Evolutionary conservation across 2,113 vertebrate species (phyloP).

Genomic region (Scortum barcoo): DNA sequence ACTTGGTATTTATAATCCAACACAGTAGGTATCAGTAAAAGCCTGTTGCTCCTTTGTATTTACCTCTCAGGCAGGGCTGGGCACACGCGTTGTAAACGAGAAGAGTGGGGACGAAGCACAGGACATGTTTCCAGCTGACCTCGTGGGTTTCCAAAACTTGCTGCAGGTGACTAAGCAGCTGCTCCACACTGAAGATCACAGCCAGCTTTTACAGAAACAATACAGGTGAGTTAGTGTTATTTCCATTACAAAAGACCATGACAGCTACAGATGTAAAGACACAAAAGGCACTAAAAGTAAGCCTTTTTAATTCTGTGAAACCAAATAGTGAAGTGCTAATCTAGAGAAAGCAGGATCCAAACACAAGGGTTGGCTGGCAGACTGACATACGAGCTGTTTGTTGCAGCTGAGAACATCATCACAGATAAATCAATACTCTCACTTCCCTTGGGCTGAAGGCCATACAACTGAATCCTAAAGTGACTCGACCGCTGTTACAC

Average conservation of each 20-base stretch:
- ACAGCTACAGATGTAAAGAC: background rate
- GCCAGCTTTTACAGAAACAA: slow-evolving; percentile 83
- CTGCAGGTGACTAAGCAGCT: slow-evolving; percentile 85
- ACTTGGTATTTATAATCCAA: background rate
- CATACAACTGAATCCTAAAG: background rate
- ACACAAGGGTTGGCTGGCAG: background rate
- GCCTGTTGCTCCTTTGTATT: background rate
- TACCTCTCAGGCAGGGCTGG: slow-evolving; percentile 86
- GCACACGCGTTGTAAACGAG: slow-evolving; percentile 86
- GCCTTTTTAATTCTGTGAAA: background rate
- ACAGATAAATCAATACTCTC: slow-evolving; percentile 5
- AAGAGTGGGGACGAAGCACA: slow-evolving; percentile 90
- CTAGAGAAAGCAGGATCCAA: background rate
- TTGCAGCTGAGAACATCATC: background rate
- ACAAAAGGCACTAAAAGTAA: background rate
- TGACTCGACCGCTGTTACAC: background rate
- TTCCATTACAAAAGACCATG: background rate
- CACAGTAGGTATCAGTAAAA: too few species aligned
- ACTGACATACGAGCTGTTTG: background rate
- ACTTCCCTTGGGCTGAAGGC: background rate
- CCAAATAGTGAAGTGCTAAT: background rate
- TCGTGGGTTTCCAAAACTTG: slow-evolving; percentile 90
- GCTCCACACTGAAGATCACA: slow-evolving; percentile 81
- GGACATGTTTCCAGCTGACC: slow-evolving; percentile 93
- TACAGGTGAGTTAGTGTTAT: background rate